Evolutionary conservation across 2,888 invertebrate genomes (phyloP), one percentile per base, ranked within the genome.

Genomic region (Andrena camellia): DNA sequence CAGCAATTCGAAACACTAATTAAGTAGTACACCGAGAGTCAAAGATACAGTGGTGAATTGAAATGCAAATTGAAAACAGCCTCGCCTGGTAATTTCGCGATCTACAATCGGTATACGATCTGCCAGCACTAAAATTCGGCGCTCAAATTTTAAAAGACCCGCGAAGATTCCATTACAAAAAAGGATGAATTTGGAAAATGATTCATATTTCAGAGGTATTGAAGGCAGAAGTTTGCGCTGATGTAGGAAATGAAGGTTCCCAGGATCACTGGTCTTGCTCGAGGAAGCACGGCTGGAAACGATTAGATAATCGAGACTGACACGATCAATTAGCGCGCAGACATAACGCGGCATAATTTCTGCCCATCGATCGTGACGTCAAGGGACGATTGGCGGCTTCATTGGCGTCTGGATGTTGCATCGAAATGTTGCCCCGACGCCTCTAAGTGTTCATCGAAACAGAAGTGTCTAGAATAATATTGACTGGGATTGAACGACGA

Each of bases 281-380:
- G 33, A 63, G 62, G 70, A 67, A 71, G 31, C 78, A 48, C 31
- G 50, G n/a, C 74, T 72, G 72, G 48, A 7, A 68, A 64, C 69
- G 81, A 88, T 89, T 89, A 89, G 83, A 88, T 89, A 90, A 90
- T 89, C 84, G 78, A 68, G 23, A 29, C 76, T 81, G 78, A 76
- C 84, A 81, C 75, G 85, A 85, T 87, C 88, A 88, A 91, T 91
- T 89, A 88, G 69, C 81, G 86, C 82, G 68, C 86, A 83, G 85
- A 84, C 70, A 31, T 87, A 86, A 88, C 84, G 79, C 83, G 86
- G 80, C 85, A 89, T 88, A 89, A 91, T 91, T 90, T 75, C 86
- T 87, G 86, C 87, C 57, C 82, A 86, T 89, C 90, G 89, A 90
- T 86, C 74, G 81, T 91, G 90, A 92, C 91, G 91, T 91, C 90